phyloP scores from a whole-genome alignment of 2,797 vertebrate species.

The Phrynocephalus vlangalii region DNA sequence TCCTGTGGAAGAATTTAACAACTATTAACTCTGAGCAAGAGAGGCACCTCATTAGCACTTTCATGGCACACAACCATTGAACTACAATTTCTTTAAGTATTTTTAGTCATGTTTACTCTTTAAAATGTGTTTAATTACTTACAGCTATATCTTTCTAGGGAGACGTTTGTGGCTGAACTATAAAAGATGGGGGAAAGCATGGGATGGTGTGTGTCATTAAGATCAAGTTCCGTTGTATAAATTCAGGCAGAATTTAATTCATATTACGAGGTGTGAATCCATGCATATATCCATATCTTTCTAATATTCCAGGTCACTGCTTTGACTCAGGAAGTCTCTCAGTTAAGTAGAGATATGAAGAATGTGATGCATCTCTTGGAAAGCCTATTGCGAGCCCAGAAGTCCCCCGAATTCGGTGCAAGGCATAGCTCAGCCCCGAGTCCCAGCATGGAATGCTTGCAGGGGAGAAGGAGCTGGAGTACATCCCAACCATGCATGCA shows the following conservation, averaged over 20 bases:
- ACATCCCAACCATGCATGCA: slow-evolving; percentile 72
- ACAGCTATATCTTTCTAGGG: background rate
- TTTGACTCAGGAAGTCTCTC: slow-evolving; percentile 82
- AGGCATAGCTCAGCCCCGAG: slow-evolving; percentile 71
- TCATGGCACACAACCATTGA: background rate
- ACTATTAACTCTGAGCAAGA: background rate
- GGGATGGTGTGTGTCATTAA: background rate
- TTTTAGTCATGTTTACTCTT: no score
- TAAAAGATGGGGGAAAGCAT: background rate
- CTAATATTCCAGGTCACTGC: slow-evolving; percentile 75
- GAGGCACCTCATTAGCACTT: background rate
- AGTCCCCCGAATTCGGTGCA: slow-evolving; percentile 72
- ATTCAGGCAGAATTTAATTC: background rate
- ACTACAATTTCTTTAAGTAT: background rate
- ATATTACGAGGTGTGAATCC: background rate
- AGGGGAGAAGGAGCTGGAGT: slow-evolving; percentile 73
- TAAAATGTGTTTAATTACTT: background rate
- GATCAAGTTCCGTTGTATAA: background rate
- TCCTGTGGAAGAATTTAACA: background rate
- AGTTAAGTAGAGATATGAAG: slow-evolving; percentile 81
- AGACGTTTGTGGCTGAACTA: background rate
- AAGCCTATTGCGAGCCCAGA: slow-evolving; percentile 74
- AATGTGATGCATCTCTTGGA: slow-evolving; percentile 81
- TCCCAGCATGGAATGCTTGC: slow-evolving; percentile 74
- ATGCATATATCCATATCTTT: slow-evolving; percentile 7